A percentile compares a stretch with the other conserved stretches of the same genome.
phyloP scores from a whole-genome alignment of 2,888 invertebrate species.

The Syrphus vitripennis region DNA sequence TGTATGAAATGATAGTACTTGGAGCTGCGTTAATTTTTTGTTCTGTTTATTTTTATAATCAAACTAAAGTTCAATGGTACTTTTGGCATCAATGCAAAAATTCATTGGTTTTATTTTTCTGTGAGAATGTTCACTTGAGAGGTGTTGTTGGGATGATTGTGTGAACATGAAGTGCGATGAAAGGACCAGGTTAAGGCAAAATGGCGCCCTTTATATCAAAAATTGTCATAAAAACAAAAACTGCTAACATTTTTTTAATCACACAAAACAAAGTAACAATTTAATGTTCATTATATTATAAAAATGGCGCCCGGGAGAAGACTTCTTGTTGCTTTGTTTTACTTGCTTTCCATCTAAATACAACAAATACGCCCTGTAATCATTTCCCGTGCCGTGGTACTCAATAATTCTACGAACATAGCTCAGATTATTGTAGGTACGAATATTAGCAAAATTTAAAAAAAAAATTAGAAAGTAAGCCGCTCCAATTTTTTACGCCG shows the following conservation, averaged over 20 bases:
- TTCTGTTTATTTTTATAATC: conserved; percentile 41
- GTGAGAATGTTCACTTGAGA: neutral
- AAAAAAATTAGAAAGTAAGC: too few relatives aligned
- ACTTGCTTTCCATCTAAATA: too few relatives aligned
- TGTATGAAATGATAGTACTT: neutral
- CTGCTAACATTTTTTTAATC: too few relatives aligned
- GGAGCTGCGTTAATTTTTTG: neutral
- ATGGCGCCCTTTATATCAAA: neutral
- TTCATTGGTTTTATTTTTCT: conserved; percentile 9
- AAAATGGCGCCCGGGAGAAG: neutral
- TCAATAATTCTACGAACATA: too few relatives aligned
- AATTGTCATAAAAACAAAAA: too few relatives aligned
- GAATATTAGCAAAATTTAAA: too few relatives aligned
- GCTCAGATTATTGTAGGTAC: too few relatives aligned
- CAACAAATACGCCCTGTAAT: neutral
- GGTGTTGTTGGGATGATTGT: neutral
- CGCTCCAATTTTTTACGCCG: too few relatives aligned
- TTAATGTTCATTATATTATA: too few relatives aligned
- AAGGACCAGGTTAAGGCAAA: neutral
- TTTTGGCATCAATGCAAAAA: conserved; percentile 62
- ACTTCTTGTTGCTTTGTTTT: too few relatives aligned
- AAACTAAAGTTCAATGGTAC: conserved; percentile 64
- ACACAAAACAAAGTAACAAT: too few relatives aligned
- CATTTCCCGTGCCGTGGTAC: too few relatives aligned
- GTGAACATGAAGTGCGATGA: neutral